These are phyloP conservation scores for Falco cherrug DNA, from an alignment of 2,797 vertebrate genomes.

Conservation along the genomic window DNA sequence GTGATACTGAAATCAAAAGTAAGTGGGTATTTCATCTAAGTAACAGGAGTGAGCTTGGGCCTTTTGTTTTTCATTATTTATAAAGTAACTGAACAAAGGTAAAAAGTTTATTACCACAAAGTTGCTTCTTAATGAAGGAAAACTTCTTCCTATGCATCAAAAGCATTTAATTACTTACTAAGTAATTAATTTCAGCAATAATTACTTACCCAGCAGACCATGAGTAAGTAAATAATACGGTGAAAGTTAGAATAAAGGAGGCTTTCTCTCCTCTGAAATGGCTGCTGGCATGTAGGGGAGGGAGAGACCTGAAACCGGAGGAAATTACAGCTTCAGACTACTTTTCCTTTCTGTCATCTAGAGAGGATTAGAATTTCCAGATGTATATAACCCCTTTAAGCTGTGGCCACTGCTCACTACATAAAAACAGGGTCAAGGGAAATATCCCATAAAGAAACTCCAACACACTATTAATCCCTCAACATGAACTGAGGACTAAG, in stretches of 20 bases:
- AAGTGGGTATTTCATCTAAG: not conserved
- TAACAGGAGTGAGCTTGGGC: not conserved
- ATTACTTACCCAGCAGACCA: not conserved
- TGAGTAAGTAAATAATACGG: not conserved
- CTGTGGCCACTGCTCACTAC: not conserved
- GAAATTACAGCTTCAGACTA: not conserved
- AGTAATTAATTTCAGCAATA: constrained; percentile 33
- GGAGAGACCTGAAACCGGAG: not conserved
- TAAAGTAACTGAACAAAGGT: not conserved
- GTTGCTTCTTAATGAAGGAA: not conserved
- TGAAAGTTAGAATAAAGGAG: not conserved
- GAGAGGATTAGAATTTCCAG: not conserved
- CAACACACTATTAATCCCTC: not conserved
- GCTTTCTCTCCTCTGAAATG: not conserved
- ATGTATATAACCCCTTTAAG: not conserved
- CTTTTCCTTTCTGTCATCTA: not conserved
- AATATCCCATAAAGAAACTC: not conserved
- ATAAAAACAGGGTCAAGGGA: not conserved
- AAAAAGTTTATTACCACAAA: not conserved
- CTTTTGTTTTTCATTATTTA: not conserved
- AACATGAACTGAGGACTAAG: not conserved
- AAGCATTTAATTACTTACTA: not conserved
- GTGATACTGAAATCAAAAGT: not conserved
- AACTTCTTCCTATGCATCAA: not conserved
- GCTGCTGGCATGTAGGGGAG: not conserved